Percentiles rank a stretch among this genome's conserved stretches.
These are phyloP conservation scores for Phengaris arion DNA, from an alignment of 2,888 invertebrate genomes.

Conservation along the genomic window DNA sequence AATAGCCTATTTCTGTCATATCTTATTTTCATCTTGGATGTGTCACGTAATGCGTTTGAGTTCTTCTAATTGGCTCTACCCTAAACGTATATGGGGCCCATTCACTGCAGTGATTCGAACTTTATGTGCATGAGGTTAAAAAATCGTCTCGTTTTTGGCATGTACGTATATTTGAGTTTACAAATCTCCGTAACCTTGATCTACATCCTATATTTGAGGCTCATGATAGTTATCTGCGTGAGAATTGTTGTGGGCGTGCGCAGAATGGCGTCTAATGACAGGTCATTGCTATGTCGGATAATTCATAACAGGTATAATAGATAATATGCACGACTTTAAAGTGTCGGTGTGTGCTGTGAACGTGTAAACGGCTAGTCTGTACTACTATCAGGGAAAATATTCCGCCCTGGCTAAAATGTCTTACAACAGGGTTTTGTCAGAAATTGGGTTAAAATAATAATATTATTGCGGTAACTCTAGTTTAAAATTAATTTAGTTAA, in stretches of 20 bases:
- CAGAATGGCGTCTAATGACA: slow-evolving; percentile 27
- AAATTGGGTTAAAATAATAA: background rate
- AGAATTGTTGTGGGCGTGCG: slow-evolving; percentile 37
- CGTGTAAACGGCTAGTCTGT: too few species aligned
- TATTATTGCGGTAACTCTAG: background rate
- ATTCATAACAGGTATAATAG: background rate
- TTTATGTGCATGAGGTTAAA: background rate
- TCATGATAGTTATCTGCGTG: slow-evolving; percentile 37
- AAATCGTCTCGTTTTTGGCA: background rate
- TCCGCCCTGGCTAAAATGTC: too few species aligned
- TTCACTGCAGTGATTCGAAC: background rate
- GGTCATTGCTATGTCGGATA: slow-evolving; percentile 19
- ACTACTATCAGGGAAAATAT: too few species aligned
- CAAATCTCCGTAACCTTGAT: slow-evolving; percentile 36
- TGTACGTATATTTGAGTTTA: background rate
- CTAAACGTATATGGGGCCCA: background rate
- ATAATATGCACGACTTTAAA: background rate
- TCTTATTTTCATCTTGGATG: background rate
- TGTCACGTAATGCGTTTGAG: background rate
- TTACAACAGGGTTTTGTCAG: background rate
- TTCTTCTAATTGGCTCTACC: background rate
- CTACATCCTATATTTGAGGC: slow-evolving; percentile 37
- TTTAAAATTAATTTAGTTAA: background rate
- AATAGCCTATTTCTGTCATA: background rate
- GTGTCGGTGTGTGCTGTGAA: too few species aligned